Conservation (phyloP, 2,797 vertebrate species). For the Ctenopoma multispine region DNA sequence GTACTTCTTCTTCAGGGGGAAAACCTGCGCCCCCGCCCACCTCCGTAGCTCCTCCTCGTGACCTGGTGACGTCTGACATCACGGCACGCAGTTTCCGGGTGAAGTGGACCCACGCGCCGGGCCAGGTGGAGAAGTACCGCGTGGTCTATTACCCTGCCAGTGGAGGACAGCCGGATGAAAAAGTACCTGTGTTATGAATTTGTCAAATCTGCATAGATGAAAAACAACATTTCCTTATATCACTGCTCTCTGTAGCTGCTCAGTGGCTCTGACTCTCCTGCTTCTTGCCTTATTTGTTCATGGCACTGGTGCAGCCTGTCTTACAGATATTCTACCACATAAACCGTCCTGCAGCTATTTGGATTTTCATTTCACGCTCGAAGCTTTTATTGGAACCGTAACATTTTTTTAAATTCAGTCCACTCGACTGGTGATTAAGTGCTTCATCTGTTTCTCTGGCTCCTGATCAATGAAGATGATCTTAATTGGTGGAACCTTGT, state of each 20-base stretch:
- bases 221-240: not conserved
- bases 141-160: slow-evolving; percentile 94
- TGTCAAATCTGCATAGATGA: not conserved
- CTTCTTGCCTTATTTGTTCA: no score
- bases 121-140: slow-evolving; percentile 94
- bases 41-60: slow-evolving; percentile 81
- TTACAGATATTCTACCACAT: not conserved
- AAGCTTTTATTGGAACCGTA: not conserved
- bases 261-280: no score
- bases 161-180: slow-evolving; percentile 94
- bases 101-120: slow-evolving; percentile 90
- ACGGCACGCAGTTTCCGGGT: slow-evolving; percentile 94
- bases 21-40: slow-evolving; percentile 47
- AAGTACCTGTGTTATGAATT: slow-evolving; percentile 57
- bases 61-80: slow-evolving; percentile 91
- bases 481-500: slow-evolving; percentile 24
- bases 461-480: not conserved
- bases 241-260: not conserved
- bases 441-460: not conserved
- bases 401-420: not conserved
- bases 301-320: not conserved
- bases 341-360: not conserved
- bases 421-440: not conserved
- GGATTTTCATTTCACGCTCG: not conserved
- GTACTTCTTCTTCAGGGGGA: slow-evolving; percentile 28